Evolutionary conservation across 2,888 invertebrate species (phyloP), one percentile per base, ranked within the genome.

Genomic region (Drosophila macrospina): DNA sequence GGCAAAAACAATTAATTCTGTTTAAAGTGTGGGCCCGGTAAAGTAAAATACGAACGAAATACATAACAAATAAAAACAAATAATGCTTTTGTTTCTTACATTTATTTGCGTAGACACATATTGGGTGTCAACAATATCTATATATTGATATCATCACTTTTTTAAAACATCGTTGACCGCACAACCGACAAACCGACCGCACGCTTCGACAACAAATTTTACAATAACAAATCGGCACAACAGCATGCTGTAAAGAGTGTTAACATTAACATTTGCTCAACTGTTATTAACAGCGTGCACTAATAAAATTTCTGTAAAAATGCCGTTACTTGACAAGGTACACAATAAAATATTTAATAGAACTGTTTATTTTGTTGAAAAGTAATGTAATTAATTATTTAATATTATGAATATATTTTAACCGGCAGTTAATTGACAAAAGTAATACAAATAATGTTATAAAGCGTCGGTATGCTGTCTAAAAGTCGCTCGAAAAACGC

Each of bases 121-220:
- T 51, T 69, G 62, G 61, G 39, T 59, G 62, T 66, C 57, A 65
- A 59, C 57, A 73, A 73, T 63, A 67, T 57, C 36, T 30, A 69
- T 60, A 59, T 54, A 54, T 61, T 30, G 42, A 51, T 36, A 61
- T 61, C 54, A 68, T 59, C 62, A 74, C 71, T 77, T 55, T 47
- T 60, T 47, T 36, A 64, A 67, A 67, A 57, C 56, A 60, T 67
- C 26, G 55, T 26, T 15, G 51, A 60, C 45, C 72, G 60, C 62
- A 67, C 59, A 48, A 62, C 62, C 74, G 62, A 72, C 67, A 24
- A 26, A 36, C 55, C 73, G 63, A 72, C 73, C 78, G 73, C 39
- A 67, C 78, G 67, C 52, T 52, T 37, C 60, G 57, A 61, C 73
- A 56, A 50, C 60, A 61, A 64, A 57, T 65, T 72, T 55, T 51